phyloP scores from a whole-genome alignment of 2,797 vertebrate genomes.

The Chelonia mydas region DNA sequence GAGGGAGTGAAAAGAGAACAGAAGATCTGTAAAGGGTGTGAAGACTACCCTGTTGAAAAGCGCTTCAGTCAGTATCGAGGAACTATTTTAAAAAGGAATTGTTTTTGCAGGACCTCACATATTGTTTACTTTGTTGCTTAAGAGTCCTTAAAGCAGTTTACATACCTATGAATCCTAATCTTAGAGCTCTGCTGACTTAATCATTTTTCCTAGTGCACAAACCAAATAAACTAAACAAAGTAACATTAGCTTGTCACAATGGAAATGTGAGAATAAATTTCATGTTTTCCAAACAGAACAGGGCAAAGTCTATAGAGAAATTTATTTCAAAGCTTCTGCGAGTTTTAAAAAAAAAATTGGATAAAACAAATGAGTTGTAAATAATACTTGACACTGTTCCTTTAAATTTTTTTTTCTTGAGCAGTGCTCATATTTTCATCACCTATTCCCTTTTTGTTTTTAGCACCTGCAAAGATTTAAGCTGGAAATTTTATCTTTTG shows the following conservation, averaged over 20 bases:
- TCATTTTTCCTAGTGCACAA: constrained; percentile 32
- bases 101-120: not conserved
- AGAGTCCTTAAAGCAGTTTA: constrained; percentile 12
- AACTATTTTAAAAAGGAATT: not conserved
- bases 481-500: constrained; percentile 62
- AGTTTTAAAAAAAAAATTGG: constrained; percentile 2
- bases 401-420: constrained; percentile 28
- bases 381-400: constrained; percentile 10
- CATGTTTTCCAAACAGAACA: constrained; percentile 36
- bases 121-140: not conserved
- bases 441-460: constrained; percentile 54
- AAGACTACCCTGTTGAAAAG: not conserved
- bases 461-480: constrained; percentile 68
- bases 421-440: constrained; percentile 38
- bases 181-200: constrained; percentile 9
- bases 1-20: not conserved
- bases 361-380: not conserved
- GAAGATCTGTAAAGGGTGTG: not conserved
- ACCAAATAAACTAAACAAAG: constrained; percentile 8
- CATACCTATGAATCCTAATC: constrained; percentile 1
- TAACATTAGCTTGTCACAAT: not conserved
- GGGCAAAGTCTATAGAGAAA: constrained; percentile 11
- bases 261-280: constrained; percentile 19
- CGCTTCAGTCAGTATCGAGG: rapidly evolving
- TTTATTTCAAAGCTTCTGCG: constrained; percentile 7